phyloP scores from a whole-genome alignment of 2,113 vertebrate genomes.

The Callopanchax toddi region DNA sequence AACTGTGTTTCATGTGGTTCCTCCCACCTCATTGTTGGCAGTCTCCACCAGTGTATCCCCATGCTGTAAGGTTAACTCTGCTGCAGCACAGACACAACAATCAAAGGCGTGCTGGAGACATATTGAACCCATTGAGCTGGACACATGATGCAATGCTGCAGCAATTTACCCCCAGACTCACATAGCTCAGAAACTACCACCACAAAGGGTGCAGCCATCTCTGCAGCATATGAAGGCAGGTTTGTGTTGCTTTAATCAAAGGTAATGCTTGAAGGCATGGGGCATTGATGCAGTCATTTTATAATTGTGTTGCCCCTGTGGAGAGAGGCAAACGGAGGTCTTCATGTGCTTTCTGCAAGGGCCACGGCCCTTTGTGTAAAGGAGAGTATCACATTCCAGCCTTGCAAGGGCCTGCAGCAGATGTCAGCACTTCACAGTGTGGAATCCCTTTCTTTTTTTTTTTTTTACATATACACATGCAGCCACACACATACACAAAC shows the following conservation, averaged over 20 bases:
- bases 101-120: conserved; percentile 68
- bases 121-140: conserved; percentile 77
- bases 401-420: conserved; percentile 77
- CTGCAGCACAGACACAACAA: conserved; percentile 77
- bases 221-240: conserved; percentile 46
- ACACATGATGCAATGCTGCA: conserved; percentile 79
- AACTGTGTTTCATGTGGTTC: conserved; percentile 76
- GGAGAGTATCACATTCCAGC: conserved; percentile 82
- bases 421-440: conserved; percentile 82
- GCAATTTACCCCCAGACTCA: conserved; percentile 68
- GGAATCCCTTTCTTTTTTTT: conserved; percentile 65
- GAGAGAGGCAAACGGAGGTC: conserved; percentile 60
- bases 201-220: conserved; percentile 41
- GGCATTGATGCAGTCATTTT: conserved; percentile 48
- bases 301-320: conserved; percentile 52
- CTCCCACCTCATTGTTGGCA: conserved; percentile 70
- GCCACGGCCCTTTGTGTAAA: conserved; percentile 76
- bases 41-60: conserved; percentile 51
- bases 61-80: conserved; percentile 30
- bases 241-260: conserved; percentile 69
- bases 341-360: conserved; percentile 61
- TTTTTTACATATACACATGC: not conserved
- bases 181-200: conserved; percentile 52
- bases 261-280: conserved; percentile 43
- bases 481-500: conserved; percentile 24